Percentiles rank a stretch among this genome's conserved stretches.
Conservation (phyloP, 2,113 vertebrate species). For the Ariopsis seemanni region DNA sequence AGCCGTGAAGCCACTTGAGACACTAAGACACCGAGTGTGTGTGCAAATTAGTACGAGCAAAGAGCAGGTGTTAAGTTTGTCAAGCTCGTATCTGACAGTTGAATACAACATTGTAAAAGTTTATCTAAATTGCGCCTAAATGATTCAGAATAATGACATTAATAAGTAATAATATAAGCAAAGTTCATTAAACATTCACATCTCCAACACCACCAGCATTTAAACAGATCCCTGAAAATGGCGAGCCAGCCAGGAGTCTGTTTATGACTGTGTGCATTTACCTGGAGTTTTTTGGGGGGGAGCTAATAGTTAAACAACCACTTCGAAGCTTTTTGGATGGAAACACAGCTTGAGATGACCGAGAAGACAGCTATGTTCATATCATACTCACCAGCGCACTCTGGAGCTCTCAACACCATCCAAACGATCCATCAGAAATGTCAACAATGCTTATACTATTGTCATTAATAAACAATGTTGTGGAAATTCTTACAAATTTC, state of each 20-base stretch:
- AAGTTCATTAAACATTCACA: background rate
- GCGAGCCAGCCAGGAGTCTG: constrained; percentile 8
- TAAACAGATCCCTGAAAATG: background rate
- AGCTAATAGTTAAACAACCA: background rate
- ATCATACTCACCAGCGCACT: background rate
- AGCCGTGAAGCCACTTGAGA: background rate
- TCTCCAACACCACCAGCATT: background rate
- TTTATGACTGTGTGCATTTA: background rate
- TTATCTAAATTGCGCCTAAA: background rate
- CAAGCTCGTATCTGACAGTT: background rate
- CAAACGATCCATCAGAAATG: background rate
- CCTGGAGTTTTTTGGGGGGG: background rate
- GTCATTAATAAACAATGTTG: background rate
- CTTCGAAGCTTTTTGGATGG: background rate
- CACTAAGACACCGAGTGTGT: background rate
- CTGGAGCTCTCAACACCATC: background rate
- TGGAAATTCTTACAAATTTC: background rate
- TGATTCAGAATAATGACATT: background rate
- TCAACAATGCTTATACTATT: background rate
- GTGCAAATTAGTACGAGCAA: background rate
- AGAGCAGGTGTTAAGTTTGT: background rate
- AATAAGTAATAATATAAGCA: background rate
- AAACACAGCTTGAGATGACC: background rate
- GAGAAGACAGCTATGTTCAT: background rate
- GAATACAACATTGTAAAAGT: background rate